Evolutionary conservation across 1,140 invertebrate genomes (phyloP).

Genomic region (Gryllus bimaculatus): DNA sequence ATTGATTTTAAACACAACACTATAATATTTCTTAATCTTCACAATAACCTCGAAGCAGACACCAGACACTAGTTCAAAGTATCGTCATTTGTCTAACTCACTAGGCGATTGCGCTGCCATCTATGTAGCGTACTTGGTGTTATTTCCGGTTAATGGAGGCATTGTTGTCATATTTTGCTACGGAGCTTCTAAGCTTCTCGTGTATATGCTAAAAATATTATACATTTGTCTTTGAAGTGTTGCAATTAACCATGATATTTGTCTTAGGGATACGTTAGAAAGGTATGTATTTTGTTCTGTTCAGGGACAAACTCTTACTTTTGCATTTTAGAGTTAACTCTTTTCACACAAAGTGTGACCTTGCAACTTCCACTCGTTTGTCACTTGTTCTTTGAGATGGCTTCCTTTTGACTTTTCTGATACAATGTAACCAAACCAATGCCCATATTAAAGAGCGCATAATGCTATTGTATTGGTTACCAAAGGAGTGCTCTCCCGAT

Average conservation of each 20-base stretch:
- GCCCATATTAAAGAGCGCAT: neutral
- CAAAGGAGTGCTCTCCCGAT: too few species aligned
- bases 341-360: slow-evolving; percentile 20
- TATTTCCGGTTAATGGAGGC: slow-evolving; percentile 21
- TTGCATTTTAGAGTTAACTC: slow-evolving; percentile 1
- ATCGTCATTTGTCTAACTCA: neutral
- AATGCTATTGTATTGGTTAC: too few species aligned
- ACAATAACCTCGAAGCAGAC: too few species aligned
- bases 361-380: slow-evolving; percentile 22
- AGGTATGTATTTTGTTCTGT: neutral
- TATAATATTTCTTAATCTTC: too few species aligned
- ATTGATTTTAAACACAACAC: too few species aligned
- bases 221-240: neutral
- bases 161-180: slow-evolving; percentile 23
- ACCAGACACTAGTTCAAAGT: too few species aligned
- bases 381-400: slow-evolving; percentile 22
- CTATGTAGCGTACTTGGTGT: neutral
- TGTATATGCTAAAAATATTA: slow-evolving; percentile 7
- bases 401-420: slow-evolving; percentile 19
- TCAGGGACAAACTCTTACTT: neutral
- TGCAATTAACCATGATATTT: neutral
- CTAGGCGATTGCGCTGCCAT: slow-evolving; percentile 6
- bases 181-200: slow-evolving; percentile 8
- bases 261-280: neutral
- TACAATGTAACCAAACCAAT: neutral